Evolutionary conservation across 2,888 invertebrate species (phyloP), one percentile per base, ranked within the genome.

Genomic region (Lissonota sp.): DNA sequence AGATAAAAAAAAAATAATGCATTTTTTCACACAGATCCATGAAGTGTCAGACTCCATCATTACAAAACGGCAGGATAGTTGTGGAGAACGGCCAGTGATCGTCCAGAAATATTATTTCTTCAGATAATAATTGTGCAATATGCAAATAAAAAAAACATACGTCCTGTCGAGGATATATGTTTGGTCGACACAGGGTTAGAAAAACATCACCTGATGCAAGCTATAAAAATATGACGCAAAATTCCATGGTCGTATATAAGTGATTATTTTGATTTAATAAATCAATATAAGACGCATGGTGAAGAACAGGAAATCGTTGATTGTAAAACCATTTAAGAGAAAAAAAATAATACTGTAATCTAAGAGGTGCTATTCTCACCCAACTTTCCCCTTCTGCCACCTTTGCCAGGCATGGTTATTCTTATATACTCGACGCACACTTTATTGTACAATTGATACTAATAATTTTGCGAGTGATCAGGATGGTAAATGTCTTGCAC

Each of bases 401-500:
- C 95, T 95, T 96, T 96, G 84, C 90, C 91, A 93, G 96, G 96
- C 96, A 96, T 96, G 93, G 91, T 95, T n/a, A n/a, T 93, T 84
- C 86, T 92, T 89, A 63, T 64, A 46, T 63, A 72, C 46, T 49
- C 53, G 49, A 55, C 66, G 83, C 84, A 87, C 91, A 89, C 90
- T 91, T 93, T 93, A 93, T 93, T 93, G 93, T 93, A 93, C 93
- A 94, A 94, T 93, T 93, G 91, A 92, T 93, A 93, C 94, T 94
- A 93, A 93, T 93, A 92, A 93, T 70, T 83, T 84, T 93, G 93
- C 94, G 94, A 94, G 94, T 94, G 94, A 96, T 96, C 96, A 96
- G 95, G 96, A 96, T 93, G 96, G 96, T 94, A 95, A 95, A 95
- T 95, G 95, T 95, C 96, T 95, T 92, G 94, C 93, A 95, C 95